Conservation (phyloP, 2,888 invertebrate genomes). For the Deilephila elpenor region DNA sequence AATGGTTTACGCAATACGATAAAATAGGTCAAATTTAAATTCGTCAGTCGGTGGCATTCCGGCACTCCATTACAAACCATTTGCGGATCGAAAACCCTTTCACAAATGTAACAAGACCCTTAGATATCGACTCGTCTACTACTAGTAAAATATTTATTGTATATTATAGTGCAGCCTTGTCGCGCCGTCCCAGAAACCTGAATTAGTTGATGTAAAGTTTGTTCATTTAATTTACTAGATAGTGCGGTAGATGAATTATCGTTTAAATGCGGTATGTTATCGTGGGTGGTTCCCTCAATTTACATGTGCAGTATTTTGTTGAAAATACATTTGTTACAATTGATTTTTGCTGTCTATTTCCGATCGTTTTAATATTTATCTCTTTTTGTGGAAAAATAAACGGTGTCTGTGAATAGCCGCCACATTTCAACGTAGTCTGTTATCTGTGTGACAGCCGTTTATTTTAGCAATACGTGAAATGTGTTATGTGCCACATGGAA, state of each 20-base stretch:
- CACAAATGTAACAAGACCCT: conserved; percentile 1
- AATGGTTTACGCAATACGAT: conserved; percentile 32
- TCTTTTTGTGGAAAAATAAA: conserved; percentile 1
- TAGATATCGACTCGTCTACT: conserved; percentile 13
- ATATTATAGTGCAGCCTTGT: conserved; percentile 21
- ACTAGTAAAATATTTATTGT: conserved; percentile 11
- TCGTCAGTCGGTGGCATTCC: conserved; percentile 28
- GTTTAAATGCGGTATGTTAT: conserved; percentile 2
- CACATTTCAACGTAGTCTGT: conserved; percentile 2
- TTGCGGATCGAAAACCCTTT: conserved; percentile 29
- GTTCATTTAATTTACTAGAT: conserved; percentile 9
- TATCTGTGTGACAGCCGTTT: neutral
- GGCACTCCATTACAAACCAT: conserved; percentile 32
- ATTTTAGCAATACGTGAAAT: neutral
- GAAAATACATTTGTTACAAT: neutral
- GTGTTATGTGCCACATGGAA: neutral
- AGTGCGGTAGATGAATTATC: neutral
- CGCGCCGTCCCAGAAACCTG: conserved; percentile 19
- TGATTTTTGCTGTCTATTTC: neutral
- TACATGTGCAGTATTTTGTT: neutral
- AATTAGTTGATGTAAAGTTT: conserved; percentile 10
- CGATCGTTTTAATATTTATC: neutral
- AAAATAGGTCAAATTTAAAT: conserved; percentile 30
- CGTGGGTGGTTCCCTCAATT: neutral
- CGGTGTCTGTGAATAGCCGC: neutral